A percentile compares a stretch with the other conserved stretches of the same genome.
phyloP scores from a whole-genome alignment of 2,113 vertebrate genomes.

The Indri indri region DNA sequence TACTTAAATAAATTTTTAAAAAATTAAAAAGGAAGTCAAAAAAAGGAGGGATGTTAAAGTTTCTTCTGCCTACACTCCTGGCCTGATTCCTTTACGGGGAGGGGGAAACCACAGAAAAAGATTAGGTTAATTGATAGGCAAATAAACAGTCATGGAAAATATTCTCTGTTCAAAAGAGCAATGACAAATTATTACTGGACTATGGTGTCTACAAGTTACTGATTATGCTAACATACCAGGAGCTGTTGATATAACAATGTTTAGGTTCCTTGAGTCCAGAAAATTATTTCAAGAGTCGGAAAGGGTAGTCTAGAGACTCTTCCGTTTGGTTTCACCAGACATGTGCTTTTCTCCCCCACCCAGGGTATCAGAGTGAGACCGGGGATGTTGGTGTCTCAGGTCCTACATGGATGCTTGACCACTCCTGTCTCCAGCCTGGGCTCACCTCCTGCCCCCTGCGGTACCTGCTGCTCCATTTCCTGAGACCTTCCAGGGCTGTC shows the following conservation, averaged over 20 bases:
- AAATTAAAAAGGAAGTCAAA: neutral
- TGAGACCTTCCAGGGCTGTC: neutral
- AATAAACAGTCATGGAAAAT: neutral
- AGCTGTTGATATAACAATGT: neutral
- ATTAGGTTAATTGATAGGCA: neutral
- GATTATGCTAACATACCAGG: neutral
- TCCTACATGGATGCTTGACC: too few species aligned
- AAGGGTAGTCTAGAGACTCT: neutral
- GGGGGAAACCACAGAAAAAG: neutral
- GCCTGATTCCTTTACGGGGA: neutral
- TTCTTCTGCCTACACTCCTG: neutral
- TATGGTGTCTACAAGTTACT: neutral
- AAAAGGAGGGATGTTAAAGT: neutral
- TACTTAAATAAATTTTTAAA: neutral
- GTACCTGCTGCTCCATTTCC: neutral
- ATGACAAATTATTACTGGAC: neutral
- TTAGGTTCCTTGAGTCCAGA: neutral
- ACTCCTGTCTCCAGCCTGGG: neutral
- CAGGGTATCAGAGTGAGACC: neutral
- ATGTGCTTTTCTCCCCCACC: fast-evolving
- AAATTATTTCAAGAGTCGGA: neutral
- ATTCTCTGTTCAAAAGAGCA: neutral
- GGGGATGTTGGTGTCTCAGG: neutral
- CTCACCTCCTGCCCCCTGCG: neutral
- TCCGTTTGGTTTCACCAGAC: neutral